phyloP scores from a whole-genome alignment of 2,888 invertebrate species.

The Girardia tigrina region DNA sequence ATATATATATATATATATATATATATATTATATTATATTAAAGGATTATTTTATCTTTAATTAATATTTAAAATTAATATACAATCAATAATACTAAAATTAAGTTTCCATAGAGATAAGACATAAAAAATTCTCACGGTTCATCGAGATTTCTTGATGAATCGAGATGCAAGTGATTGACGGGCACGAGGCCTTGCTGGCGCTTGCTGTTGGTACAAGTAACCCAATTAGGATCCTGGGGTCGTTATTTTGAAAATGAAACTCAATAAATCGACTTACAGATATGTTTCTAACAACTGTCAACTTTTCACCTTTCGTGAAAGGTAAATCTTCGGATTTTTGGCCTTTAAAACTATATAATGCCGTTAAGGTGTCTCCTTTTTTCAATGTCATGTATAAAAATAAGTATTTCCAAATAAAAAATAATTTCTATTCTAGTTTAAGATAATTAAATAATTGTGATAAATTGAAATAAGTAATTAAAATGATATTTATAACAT shows the following conservation, averaged over 20 bases:
- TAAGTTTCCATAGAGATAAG: too few species aligned
- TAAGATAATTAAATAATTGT: too few species aligned
- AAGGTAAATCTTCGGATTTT: slow-evolving; percentile 11
- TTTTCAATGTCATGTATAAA: neutral
- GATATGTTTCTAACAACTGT: neutral
- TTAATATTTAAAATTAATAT: too few species aligned
- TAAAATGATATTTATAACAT: too few species aligned
- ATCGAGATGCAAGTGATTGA: neutral
- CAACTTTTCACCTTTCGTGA: neutral
- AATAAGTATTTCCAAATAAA: neutral
- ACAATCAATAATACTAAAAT: too few species aligned
- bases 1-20: too few species aligned
- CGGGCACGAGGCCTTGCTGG: neutral
- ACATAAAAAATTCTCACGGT: too few species aligned
- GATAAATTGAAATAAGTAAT: too few species aligned
- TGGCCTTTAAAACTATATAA: slow-evolving; percentile 8
- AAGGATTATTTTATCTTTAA: too few species aligned
- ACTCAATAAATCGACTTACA: neutral
- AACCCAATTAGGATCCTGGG: neutral
- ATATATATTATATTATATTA: too few species aligned
- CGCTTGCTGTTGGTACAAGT: neutral
- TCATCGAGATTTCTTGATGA: neutral
- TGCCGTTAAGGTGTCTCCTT: neutral
- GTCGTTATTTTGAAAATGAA: neutral
- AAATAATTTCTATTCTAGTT: too few species aligned